phyloP scores from a whole-genome alignment of 2,797 vertebrate species.

The Odontamblyopus rebecca region DNA sequence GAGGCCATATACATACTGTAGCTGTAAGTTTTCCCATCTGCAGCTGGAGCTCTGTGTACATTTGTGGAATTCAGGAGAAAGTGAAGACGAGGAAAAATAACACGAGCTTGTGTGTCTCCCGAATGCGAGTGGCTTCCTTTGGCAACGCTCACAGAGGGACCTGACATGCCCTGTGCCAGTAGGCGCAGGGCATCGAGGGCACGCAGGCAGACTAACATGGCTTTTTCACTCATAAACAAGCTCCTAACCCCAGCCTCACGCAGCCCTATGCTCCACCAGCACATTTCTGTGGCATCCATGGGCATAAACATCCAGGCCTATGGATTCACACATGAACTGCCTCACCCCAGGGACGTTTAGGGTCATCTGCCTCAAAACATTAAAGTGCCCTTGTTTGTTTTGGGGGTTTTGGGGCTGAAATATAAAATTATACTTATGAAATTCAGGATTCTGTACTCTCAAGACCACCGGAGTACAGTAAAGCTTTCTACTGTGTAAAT shows the following conservation, averaged over 20 bases:
- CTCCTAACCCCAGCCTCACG: not conserved
- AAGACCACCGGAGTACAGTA: not conserved
- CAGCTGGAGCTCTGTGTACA: conserved; percentile 47
- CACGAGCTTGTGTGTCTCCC: not conserved
- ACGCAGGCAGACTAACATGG: conserved; percentile 9
- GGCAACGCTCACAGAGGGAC: conserved; percentile 39
- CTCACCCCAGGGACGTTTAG: not conserved
- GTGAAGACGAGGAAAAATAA: not conserved
- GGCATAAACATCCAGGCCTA: conserved; percentile 4
- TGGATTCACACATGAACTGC: not conserved
- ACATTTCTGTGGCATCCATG: conserved; percentile 4
- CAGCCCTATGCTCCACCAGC: not conserved
- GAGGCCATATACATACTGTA: not conserved
- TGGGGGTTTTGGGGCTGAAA: not conserved
- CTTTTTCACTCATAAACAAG: conserved; percentile 10
- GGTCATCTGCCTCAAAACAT: not conserved
- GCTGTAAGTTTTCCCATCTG: not conserved
- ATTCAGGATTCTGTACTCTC: not conserved
- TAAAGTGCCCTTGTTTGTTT: not conserved
- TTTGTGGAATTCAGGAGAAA: conserved; percentile 42
- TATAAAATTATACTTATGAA: not conserved
- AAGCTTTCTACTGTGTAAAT: not conserved
- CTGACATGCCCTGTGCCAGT: conserved; percentile 46
- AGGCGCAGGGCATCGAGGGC: conserved; percentile 14
- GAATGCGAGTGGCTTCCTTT: conserved; percentile 40